These are phyloP conservation scores for rabbit (Oryctolagus cuniculus) DNA, from an alignment of 2,113 vertebrate species.

Conservation along the genomic window DNA sequence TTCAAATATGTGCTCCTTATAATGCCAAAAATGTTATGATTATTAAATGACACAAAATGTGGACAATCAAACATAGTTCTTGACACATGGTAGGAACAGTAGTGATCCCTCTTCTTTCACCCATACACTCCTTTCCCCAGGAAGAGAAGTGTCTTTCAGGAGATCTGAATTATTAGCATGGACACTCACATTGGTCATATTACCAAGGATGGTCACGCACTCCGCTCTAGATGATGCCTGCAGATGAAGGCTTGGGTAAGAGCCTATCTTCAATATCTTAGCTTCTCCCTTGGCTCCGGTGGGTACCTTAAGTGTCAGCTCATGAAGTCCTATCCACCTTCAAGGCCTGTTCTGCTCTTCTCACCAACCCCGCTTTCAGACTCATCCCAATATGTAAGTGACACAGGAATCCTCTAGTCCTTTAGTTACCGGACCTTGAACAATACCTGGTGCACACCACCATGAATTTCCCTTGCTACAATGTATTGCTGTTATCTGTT, in stretches of 20 bases:
- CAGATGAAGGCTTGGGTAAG: neutral
- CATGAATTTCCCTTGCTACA: neutral
- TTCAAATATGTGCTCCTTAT: neutral
- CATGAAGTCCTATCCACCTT: neutral
- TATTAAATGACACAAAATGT: constrained; percentile 37
- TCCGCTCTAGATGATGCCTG: neutral
- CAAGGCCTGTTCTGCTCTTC: neutral
- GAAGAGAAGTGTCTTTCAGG: neutral
- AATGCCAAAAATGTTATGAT: neutral
- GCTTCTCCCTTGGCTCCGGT: neutral
- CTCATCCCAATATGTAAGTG: neutral
- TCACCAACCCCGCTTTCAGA: neutral
- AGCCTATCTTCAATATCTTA: neutral
- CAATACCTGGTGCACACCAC: no score
- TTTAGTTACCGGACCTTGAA: neutral
- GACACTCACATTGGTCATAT: neutral
- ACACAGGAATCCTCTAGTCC: neutral
- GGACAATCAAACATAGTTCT: neutral
- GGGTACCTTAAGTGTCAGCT: neutral
- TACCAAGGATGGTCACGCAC: neutral
- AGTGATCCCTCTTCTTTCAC: neutral
- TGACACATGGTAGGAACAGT: neutral
- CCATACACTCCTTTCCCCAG: neutral
- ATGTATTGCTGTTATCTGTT: neutral
- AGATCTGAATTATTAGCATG: neutral